Base-by-base conservation (phyloP, 2,888 invertebrate genomes). In the Entomobrya proxima region DNA sequence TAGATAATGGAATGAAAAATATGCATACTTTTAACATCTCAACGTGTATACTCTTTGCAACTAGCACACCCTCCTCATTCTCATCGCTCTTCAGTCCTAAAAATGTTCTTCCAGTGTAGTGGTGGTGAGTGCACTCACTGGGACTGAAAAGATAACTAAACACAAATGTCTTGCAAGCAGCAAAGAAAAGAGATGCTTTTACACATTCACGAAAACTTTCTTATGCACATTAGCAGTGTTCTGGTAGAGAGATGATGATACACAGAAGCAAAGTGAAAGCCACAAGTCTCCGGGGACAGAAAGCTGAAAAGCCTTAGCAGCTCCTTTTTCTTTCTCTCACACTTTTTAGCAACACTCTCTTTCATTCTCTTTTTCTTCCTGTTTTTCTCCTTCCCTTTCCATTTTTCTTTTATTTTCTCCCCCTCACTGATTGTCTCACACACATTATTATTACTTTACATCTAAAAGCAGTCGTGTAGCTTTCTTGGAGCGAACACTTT, bases 241-340 rank as follows among this genome's bases (percentile, higher is more conserved):
- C 30, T 30, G 58, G 30, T 58, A 58, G 11, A 21, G 2, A 40
- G 40, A 44, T 44, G 18, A 18, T 32, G n/a, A 32, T 5, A 47
- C 7, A 27, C 47, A 72, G 30, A 44, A 11, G 13, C 40, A 72
- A 30, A 52, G 75, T 75, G 37, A 75, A 75, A 75, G 75, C 75
- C 75, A 55, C 75, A 75, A 75, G 55, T 75, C 75, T 75, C 75
- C 35, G 11, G 75, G 30, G 75, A 75, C 52, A 30, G 11, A 55
- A 75, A 55, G 11, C 44, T 21, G 37, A 15, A 75, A 75, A 55
- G 75, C 55, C 52, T 52, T 75, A 18, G 9, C 75, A n/a, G 15
- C 37, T 75, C 2, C 55, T 55, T 52, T 21, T 52, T 32, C 24
- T 72, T 24, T 24, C 37, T 47, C 47, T 15, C 75, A 74, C 47